These are phyloP conservation scores for Hippoglossus stenolepis DNA, from an alignment of 2,113 vertebrate species.

Conservation along the genomic window DNA sequence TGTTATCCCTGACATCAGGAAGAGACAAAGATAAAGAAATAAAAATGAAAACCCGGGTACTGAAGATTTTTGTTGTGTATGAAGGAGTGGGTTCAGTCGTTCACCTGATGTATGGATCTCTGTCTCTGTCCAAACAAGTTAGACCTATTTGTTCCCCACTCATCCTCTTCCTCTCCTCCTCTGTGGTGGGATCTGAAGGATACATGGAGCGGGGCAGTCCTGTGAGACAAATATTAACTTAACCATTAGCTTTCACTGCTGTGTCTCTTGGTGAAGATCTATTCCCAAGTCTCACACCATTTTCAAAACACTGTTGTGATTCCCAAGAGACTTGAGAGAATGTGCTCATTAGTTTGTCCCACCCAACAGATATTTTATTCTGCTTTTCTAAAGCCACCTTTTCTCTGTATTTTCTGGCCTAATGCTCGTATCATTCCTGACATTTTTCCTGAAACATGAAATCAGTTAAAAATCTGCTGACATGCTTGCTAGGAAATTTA, in stretches of 20 bases:
- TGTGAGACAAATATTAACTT: constrained; percentile 61
- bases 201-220: constrained; percentile 84
- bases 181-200: constrained; percentile 85
- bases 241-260: constrained; percentile 23
- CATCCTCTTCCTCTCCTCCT: constrained; percentile 90
- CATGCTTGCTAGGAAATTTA: not conserved
- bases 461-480: not conserved
- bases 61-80: not conserved
- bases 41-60: not conserved
- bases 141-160: constrained; percentile 91
- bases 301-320: not conserved
- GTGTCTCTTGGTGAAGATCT: constrained; percentile 5
- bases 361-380: not conserved
- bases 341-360: not conserved
- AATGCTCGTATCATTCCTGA: not conserved
- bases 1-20: constrained; percentile 88
- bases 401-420: not conserved
- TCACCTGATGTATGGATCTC: constrained; percentile 93
- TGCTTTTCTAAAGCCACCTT: not conserved
- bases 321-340: constrained; percentile 8
- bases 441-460: not conserved
- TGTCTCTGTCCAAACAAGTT: constrained; percentile 83
- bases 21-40: constrained; percentile 17
- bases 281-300: constrained; percentile 24
- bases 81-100: constrained; percentile 6